Percentiles rank a stretch among this genome's conserved stretches.
phyloP scores from a whole-genome alignment of 2,888 invertebrate species.

The Temnothorax rugatulus region DNA sequence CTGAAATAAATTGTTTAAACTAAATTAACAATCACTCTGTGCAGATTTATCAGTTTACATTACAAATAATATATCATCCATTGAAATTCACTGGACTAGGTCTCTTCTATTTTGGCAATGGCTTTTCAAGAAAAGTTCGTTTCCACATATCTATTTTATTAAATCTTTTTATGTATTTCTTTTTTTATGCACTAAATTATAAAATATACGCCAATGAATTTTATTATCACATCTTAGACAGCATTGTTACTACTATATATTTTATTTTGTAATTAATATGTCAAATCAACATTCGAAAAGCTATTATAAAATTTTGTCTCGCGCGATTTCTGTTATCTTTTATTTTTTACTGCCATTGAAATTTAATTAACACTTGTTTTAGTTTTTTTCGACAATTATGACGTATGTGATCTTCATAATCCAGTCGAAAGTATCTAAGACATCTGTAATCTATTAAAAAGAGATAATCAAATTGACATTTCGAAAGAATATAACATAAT shows the following conservation, averaged over 20 bases:
- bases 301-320: no score
- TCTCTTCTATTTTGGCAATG: constrained; percentile 6
- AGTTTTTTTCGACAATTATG: not conserved
- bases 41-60: constrained; percentile 33
- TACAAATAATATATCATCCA: constrained; percentile 7
- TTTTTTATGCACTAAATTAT: not conserved
- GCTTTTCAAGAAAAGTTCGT: constrained; percentile 13
- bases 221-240: not conserved
- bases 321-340: not conserved
- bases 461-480: no score
- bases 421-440: not conserved
- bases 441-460: no score
- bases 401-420: not conserved
- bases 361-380: not conserved
- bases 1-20: not conserved
- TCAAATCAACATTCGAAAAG: no score
- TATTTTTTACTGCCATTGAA: not conserved
- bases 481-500: no score
- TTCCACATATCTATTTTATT: not conserved
- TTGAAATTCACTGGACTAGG: constrained; percentile 29
- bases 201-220: not conserved
- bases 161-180: not conserved
- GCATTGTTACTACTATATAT: not conserved
- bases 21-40: constrained; percentile 2
- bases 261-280: no score